Evolutionary conservation across 2,113 vertebrate species (phyloP), one percentile per base, ranked within the genome.

Genomic region (Urocitellus parryii): DNA sequence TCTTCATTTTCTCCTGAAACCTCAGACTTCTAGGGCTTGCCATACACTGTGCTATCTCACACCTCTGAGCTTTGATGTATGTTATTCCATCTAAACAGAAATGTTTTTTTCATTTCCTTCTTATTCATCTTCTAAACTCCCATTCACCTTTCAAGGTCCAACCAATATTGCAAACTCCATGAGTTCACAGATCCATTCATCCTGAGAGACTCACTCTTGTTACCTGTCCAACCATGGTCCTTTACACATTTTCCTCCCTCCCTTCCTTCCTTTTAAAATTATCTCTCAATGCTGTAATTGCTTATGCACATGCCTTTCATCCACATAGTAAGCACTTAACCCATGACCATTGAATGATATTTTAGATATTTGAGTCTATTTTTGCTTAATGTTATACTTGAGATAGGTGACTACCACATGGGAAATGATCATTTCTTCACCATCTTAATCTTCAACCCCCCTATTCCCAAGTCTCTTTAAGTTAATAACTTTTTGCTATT

Each of bases 51-150:
- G 13, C 27, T 82, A 37, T 65, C 63, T 53, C 25, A 72, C 3
- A 25, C 27, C 20, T 42, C 45, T 81, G 13, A 48, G 22, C 34
- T 73, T 56, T 79, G 76, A 18, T 18, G 32, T 65, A 51, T 24
- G 58, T 16, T 45, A 17, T 34, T 82, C 70, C 8, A 22, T 29
- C 76, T 72, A 11, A 45, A 42, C 70, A 51, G 81, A 25, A 82
- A 65, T 48, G 12, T 37, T 67, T 37, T 92, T 92, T 80, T 48
- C 32, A 13, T 25, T 48, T 82, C 65, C 65, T 80, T 39, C 37
- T 93, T 76, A 87, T 32, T 96, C 53, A 63, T 37, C 29, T 90
- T 90, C 24, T 76, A 81, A 93, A 67, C 22, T 68, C 27, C 68
- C 39, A 86, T 70, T 77, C 7, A 22, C n/a, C 74, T 91, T 73